These are phyloP conservation scores for Elanus axillaris DNA, from an alignment of 2,113 vertebrate species.

Conservation along the genomic window DNA sequence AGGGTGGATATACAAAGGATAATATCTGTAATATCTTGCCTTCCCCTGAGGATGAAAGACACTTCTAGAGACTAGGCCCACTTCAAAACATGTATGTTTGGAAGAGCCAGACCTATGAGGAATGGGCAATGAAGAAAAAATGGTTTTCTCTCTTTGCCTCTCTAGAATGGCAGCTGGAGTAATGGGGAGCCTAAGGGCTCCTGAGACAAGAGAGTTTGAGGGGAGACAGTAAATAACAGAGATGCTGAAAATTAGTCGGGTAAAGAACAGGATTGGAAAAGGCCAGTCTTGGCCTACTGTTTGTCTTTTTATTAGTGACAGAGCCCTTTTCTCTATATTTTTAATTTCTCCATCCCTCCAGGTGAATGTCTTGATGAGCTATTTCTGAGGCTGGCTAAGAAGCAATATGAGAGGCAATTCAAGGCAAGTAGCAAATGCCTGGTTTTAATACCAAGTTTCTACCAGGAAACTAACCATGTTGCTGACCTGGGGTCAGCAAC, in stretches of 20 bases:
- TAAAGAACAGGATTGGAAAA: neutral
- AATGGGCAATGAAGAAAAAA: neutral
- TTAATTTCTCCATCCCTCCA: neutral
- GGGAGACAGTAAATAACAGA: neutral
- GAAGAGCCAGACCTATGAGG: neutral
- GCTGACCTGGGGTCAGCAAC: neutral
- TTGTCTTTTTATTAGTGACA: neutral
- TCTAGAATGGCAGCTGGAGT: neutral
- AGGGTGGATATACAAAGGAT: neutral
- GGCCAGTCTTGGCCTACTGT: neutral
- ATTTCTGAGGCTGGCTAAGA: neutral
- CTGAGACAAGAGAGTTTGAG: neutral
- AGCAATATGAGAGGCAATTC: neutral
- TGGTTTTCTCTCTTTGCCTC: neutral
- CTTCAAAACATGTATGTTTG: neutral
- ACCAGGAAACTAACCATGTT: neutral
- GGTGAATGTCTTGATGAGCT: neutral
- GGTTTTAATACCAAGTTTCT: neutral
- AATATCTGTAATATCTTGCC: neutral
- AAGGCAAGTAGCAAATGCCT: neutral
- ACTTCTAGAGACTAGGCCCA: neutral
- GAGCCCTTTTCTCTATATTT: neutral
- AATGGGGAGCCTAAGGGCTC: neutral
- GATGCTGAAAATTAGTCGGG: neutral
- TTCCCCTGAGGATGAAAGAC: neutral